Evolutionary conservation across 2,113 vertebrate genomes (phyloP).

Genomic region (Pseudopodoces humilis): DNA sequence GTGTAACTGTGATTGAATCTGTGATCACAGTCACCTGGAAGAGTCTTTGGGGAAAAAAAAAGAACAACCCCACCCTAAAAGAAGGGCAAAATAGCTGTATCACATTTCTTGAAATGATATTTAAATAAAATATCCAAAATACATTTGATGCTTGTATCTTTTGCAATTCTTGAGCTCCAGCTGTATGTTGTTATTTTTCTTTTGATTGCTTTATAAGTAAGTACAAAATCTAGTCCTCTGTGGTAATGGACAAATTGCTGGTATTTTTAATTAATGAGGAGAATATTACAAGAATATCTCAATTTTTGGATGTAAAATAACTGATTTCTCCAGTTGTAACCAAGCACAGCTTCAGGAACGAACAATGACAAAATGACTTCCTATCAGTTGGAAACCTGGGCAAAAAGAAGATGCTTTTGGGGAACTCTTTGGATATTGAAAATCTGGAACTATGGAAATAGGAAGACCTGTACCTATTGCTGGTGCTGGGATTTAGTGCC

Average conservation of each 20-base stretch:
- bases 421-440: background rate
- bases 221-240: background rate
- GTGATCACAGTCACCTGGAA: background rate
- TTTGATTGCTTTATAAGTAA: background rate
- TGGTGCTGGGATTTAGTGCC: background rate
- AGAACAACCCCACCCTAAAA: background rate
- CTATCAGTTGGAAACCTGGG: background rate
- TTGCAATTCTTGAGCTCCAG: background rate
- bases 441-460: background rate
- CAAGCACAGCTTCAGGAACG: background rate
- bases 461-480: background rate
- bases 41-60: background rate
- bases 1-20: background rate
- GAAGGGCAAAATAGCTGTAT: background rate
- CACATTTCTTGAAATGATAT: background rate
- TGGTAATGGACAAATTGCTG: background rate
- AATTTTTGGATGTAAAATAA: background rate
- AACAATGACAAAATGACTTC: background rate
- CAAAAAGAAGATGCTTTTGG: background rate
- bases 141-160: background rate
- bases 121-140: constrained; percentile 33
- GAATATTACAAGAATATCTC: background rate
- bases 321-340: background rate
- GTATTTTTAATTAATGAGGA: background rate
- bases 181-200: background rate